Base-by-base conservation (phyloP, 2,888 invertebrate genomes). In the Bugula neritina region DNA sequence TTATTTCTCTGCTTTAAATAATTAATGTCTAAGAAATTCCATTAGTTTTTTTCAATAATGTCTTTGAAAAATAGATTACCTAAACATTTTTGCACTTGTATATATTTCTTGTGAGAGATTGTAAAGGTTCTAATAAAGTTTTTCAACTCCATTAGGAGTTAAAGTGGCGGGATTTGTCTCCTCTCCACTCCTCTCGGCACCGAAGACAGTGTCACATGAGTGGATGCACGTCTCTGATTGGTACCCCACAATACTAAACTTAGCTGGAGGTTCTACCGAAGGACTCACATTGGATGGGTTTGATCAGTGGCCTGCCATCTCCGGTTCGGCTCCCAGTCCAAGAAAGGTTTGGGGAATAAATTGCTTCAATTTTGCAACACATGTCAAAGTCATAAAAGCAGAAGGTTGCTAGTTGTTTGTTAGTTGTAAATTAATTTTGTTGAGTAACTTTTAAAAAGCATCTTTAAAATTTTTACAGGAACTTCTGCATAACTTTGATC, bases 401-500 rank as follows among this genome's bases (percentile, higher is more conserved):
- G n/a, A n/a, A n/a, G n/a, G n/a, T n/a, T n/a, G n/a, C n/a, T n/a
- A n/a, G n/a, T n/a, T n/a, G n/a, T n/a, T n/a, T n/a, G n/a, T n/a
- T n/a, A n/a, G n/a, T n/a, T n/a, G n/a, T n/a, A n/a, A n/a, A n/a
- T n/a, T n/a, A n/a, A n/a, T n/a, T n/a, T n/a, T n/a, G n/a, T n/a
- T n/a, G n/a, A n/a, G n/a, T n/a, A n/a, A n/a, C n/a, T n/a, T n/a
- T n/a, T n/a, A n/a, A n/a, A n/a, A n/a, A n/a, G n/a, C n/a, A n/a
- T n/a, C n/a, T n/a, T n/a, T n/a, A n/a, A n/a, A n/a, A n/a, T n/a
- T n/a, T n/a, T n/a, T n/a, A 25, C n/a, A 74, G 34, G 79, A 81
- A 57, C 72, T 83, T 5, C 86, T 95, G 0, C 94, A 94, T 81
- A 94, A 94, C 80, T 94, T 96, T 71, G 95, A 96, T 80, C 82